Evolutionary conservation across 2,888 invertebrate genomes (phyloP).

Genomic region (Danaus chrysippus): DNA sequence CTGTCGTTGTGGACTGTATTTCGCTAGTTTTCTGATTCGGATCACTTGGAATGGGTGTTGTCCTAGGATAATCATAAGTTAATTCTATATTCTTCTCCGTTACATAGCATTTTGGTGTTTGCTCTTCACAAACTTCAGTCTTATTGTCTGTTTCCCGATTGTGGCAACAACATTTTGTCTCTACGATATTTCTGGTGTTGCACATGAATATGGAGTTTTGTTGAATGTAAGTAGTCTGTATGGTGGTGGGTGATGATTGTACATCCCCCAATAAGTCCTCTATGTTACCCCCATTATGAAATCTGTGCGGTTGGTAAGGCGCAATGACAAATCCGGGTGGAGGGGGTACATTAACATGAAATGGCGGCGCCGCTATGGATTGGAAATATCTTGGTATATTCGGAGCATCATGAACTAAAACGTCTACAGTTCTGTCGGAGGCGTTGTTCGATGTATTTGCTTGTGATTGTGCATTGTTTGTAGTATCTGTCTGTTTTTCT

Average conservation of each 20-base stretch:
- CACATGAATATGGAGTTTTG: slow-evolving; percentile 76
- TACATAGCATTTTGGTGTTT: slow-evolving; percentile 62
- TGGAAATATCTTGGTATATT: slow-evolving; percentile 68
- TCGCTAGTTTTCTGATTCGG: slow-evolving; percentile 55
- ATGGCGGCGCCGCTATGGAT: slow-evolving; percentile 65
- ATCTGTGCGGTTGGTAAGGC: slow-evolving; percentile 62
- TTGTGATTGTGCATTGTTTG: slow-evolving; percentile 43
- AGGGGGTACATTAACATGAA: slow-evolving; percentile 59
- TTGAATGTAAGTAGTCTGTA: slow-evolving; percentile 70
- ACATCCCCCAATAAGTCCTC: slow-evolving; percentile 85
- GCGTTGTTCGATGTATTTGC: slow-evolving; percentile 55
- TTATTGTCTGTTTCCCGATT: slow-evolving; percentile 41
- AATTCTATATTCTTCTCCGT: slow-evolving; percentile 76
- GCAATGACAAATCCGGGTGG: slow-evolving; percentile 69
- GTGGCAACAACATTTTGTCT: slow-evolving; percentile 67
- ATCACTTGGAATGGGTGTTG: slow-evolving; percentile 56
- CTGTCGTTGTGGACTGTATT: slow-evolving; percentile 67
- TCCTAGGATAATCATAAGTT: slow-evolving; percentile 72
- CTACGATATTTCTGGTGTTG: slow-evolving; percentile 65
- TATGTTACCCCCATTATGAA: slow-evolving; percentile 81
- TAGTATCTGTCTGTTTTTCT: slow-evolving; percentile 40
- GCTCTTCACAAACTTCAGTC: slow-evolving; percentile 41
- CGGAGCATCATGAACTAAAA: slow-evolving; percentile 69
- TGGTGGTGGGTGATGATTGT: slow-evolving; percentile 66
- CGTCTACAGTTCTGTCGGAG: slow-evolving; percentile 64